Percentiles rank a stretch among this genome's conserved stretches.
Evolutionary conservation across 2,113 vertebrate species (phyloP).

Genomic region (Pagrus major): DNA sequence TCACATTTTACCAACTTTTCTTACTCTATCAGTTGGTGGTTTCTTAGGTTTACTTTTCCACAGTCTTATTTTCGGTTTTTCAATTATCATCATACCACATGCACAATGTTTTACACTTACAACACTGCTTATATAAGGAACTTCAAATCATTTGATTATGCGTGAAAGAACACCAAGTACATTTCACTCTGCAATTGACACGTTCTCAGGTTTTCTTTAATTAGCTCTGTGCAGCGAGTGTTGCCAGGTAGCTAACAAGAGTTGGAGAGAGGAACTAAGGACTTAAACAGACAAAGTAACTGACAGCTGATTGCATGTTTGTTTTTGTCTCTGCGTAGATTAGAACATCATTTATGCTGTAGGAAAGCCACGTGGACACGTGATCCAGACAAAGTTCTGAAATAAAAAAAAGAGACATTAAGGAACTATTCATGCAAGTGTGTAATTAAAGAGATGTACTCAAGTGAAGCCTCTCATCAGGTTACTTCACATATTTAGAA

Average conservation of each 20-base stretch:
- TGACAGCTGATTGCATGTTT: constrained; percentile 56
- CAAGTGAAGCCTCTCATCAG: constrained; percentile 35
- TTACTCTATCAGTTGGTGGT: not conserved
- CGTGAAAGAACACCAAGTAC: constrained; percentile 31
- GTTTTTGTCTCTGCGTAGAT: constrained; percentile 13
- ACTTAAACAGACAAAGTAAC: constrained; percentile 2
- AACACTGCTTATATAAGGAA: constrained; percentile 19
- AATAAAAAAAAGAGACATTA: constrained; percentile 14
- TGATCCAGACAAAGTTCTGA: not conserved
- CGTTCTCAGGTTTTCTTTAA: constrained; percentile 52
- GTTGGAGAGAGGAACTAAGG: not conserved
- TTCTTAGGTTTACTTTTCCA: too few relatives aligned
- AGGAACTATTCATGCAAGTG: constrained; percentile 34
- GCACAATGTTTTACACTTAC: not conserved
- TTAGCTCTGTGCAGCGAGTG: constrained; percentile 29
- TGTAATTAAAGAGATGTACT: constrained; percentile 46
- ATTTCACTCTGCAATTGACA: constrained; percentile 19
- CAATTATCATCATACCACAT: not conserved
- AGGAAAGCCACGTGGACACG: not conserved
- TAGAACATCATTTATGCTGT: constrained; percentile 15
- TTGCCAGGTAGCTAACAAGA: constrained; percentile 51
- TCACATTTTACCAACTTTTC: not conserved
- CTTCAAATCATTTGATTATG: not conserved
- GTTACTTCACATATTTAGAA: constrained; percentile 32
- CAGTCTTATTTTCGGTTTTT: not conserved